Evolutionary conservation across 30 jellyfish, hydroid and myxozoan genomes (phyloP).

Genomic region (Turritopsis rubra): DNA sequence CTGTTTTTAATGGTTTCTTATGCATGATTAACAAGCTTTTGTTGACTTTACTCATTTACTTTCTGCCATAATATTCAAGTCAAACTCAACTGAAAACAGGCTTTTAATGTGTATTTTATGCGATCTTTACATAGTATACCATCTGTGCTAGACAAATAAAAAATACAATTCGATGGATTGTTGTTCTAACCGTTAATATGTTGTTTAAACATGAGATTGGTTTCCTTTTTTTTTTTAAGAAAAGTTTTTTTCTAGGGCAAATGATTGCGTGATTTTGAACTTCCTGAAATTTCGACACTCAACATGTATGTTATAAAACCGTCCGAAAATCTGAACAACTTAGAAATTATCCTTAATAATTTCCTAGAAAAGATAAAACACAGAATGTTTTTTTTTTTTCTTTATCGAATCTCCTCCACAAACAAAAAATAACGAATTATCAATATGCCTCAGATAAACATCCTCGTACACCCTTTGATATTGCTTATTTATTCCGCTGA

Average conservation of each 20-base stretch:
- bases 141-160: conserved; percentile 7
- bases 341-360: no score
- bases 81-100: background rate
- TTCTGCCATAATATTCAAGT: background rate
- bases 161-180: background rate
- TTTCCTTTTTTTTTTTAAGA: no score
- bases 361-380: no score
- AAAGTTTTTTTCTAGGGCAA: background rate
- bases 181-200: background rate
- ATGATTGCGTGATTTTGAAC: background rate
- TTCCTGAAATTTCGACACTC: background rate
- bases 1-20: background rate
- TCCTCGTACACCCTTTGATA: background rate
- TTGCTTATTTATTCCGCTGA: background rate
- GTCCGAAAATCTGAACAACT: no score
- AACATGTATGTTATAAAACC: background rate
- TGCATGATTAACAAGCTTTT: background rate
- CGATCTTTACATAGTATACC: background rate
- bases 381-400: no score
- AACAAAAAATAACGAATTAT: background rate
- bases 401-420: no score
- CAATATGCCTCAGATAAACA: background rate
- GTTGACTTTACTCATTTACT: background rate
- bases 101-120: conserved; percentile 1
- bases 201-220: background rate